phyloP scores from a whole-genome alignment of 2,888 invertebrate genomes.

The Ophion obscuratus region DNA sequence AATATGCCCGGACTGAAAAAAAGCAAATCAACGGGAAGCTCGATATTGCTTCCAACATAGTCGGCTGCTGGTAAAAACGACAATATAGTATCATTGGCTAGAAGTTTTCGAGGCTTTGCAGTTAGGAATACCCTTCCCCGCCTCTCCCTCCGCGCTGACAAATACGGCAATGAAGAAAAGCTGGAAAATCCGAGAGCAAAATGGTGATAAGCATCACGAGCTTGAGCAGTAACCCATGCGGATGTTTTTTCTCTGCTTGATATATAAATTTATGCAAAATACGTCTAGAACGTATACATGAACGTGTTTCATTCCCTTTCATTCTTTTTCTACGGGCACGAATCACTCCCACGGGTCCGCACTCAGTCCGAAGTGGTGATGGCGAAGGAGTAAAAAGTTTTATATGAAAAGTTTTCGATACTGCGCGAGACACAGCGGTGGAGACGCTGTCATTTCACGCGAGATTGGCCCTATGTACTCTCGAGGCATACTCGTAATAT shows the following conservation, averaged over 20 bases:
- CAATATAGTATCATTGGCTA: not conserved
- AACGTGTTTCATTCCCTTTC: constrained; percentile 22
- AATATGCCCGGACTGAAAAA: constrained; percentile 4
- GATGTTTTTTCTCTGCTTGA: constrained; percentile 2
- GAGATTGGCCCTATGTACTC: constrained; percentile 58
- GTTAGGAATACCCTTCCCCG: not conserved
- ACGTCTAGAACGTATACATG: not conserved
- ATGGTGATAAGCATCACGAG: constrained; percentile 26
- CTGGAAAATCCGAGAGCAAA: constrained; percentile 5
- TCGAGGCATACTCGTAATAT: constrained; percentile 35
- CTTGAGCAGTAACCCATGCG: constrained; percentile 1
- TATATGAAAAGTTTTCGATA: constrained; percentile 63
- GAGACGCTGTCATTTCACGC: constrained; percentile 57
- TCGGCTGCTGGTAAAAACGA: not conserved
- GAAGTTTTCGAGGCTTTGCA: not conserved
- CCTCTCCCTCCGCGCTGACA: constrained; percentile 4
- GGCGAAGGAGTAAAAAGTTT: constrained; percentile 57
- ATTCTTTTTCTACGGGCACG: constrained; percentile 19
- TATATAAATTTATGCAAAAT: constrained; percentile 8
- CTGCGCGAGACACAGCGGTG: constrained; percentile 18
- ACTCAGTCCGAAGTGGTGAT: constrained; percentile 18
- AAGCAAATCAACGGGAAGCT: not conserved
- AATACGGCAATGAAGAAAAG: constrained; percentile 28
- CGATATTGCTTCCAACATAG: not conserved
- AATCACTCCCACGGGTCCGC: constrained; percentile 50